A percentile compares a stretch with the other conserved stretches of the same genome.
Evolutionary conservation across 1,140 invertebrate species (phyloP).

Genomic region (Microplitis demolitor): DNA sequence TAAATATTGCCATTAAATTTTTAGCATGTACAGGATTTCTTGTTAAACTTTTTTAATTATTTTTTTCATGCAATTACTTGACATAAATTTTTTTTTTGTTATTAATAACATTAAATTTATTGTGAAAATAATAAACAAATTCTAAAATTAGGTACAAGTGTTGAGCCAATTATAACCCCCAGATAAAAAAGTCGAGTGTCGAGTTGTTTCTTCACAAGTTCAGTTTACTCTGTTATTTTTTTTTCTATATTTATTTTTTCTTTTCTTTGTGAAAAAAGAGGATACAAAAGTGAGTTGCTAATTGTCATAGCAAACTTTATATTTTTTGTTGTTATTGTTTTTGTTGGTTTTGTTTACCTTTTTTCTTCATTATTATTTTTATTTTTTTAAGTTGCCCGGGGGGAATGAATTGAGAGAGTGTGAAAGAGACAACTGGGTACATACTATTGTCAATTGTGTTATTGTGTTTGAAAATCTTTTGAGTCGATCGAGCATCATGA

Average conservation of each 20-base stretch:
- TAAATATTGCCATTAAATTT: no score
- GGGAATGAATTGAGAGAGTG: no score
- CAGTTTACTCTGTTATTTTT: background rate
- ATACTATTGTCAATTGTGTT: background rate
- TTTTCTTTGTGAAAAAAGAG: background rate
- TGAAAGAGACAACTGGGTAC: no score
- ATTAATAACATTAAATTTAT: background rate
- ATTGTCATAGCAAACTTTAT: constrained; percentile 7
- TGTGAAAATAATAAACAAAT: background rate
- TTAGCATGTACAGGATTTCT: no score
- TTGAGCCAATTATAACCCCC: background rate
- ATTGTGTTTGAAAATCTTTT: background rate
- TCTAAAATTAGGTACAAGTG: constrained; percentile 1
- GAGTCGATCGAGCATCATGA: background rate
- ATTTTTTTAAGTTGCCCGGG: background rate
- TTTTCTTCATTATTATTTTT: background rate
- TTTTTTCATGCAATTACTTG: no score
- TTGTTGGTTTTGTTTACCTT: background rate
- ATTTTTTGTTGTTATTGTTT: background rate
- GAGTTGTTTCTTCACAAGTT: background rate
- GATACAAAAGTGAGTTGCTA: constrained; percentile 11
- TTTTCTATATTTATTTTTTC: background rate
- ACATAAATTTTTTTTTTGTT: no score
- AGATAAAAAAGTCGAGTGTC: constrained; percentile 4
- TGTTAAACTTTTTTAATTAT: no score